Evolutionary conservation across 2,888 invertebrate species (phyloP).

Genomic region (Formica aserva): DNA sequence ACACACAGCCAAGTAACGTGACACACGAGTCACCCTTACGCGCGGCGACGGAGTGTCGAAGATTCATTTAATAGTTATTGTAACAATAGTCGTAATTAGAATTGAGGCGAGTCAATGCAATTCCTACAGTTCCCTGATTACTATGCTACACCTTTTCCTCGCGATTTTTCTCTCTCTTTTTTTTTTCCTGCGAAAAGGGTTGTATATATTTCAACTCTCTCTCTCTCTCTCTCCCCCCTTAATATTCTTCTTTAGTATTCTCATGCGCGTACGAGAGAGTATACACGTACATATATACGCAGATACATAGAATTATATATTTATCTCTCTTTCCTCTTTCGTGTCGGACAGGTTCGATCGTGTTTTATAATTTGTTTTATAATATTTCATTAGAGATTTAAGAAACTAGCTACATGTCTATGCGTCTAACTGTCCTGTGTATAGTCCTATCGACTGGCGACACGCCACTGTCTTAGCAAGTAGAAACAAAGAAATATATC

Average conservation of each 20-base stretch:
- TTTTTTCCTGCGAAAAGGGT: background rate
- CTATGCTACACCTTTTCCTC: constrained; percentile 74
- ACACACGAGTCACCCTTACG: constrained; percentile 75
- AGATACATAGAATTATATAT: constrained; percentile 67
- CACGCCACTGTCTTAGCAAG: constrained; percentile 48
- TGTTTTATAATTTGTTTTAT: constrained; percentile 76
- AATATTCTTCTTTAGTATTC: background rate
- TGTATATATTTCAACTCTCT: constrained; percentile 9
- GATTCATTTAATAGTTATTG: constrained; percentile 74
- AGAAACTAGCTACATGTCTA: constrained; percentile 78
- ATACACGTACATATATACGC: background rate
- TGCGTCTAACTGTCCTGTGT: constrained; percentile 64
- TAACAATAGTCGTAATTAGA: constrained; percentile 75
- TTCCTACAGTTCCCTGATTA: constrained; percentile 82
- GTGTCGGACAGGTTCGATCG: constrained; percentile 62
- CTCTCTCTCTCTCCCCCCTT: background rate
- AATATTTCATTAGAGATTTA: constrained; percentile 77
- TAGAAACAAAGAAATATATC: constrained; percentile 58
- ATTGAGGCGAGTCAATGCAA: constrained; percentile 82
- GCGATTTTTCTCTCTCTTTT: background rate
- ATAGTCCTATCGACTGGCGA: constrained; percentile 60
- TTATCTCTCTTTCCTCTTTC: constrained; percentile 56
- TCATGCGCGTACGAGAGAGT: background rate
- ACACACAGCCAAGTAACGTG: constrained; percentile 85
- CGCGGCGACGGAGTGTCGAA: constrained; percentile 72